Evolutionary conservation across 1,140 invertebrate species (phyloP), one percentile per base, ranked within the genome.

Genomic region (Bombus cullumanus): DNA sequence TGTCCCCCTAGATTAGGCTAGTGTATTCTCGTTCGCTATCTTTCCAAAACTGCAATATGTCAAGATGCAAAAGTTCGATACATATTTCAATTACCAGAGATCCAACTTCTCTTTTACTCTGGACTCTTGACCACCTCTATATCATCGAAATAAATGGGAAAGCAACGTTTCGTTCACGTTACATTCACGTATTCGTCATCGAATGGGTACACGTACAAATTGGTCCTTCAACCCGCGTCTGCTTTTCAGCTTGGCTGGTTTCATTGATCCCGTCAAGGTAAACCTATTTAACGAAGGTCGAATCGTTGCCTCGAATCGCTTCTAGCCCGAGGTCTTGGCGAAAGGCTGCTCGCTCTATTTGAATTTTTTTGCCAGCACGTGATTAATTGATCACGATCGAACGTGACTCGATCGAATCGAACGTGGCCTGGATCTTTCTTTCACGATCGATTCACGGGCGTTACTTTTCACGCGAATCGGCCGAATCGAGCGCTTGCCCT

Each of bases 231-330:
- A 64, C 31, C 68, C 39, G 43, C 22, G 22, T 69, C 68, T 62
- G 43, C 39, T 72, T 85, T 85, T 85, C 83, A 85, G 83, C 83
- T 80, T 1, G 31, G 76, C 22, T 85, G 83, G 41, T 85, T 85
- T 85, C 76, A 85, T 34, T 43, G 68, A 72, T 85, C 76, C 39
- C 76, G 66, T 22, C 83, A 85, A 85, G 83, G 83, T 47, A n/a
- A 85, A 43, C 53, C 68, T 71, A 80, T 72, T 72, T 79, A 72
- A 79, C 83, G 83, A 80, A 85, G 83, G 83, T 85, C 83, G 75
- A 18, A 41, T 9, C 81, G 81, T 68, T 76, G 75, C 82, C 82
- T 79, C 82, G 82, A 79, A 79, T 59, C 53, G 53, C 53, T 53
- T 72, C 75, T 72, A 84, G 66, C 83, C 57, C 76, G 68, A 84